Conservation (phyloP, 2,888 invertebrate genomes). For the Lithophane ornitopus region DNA sequence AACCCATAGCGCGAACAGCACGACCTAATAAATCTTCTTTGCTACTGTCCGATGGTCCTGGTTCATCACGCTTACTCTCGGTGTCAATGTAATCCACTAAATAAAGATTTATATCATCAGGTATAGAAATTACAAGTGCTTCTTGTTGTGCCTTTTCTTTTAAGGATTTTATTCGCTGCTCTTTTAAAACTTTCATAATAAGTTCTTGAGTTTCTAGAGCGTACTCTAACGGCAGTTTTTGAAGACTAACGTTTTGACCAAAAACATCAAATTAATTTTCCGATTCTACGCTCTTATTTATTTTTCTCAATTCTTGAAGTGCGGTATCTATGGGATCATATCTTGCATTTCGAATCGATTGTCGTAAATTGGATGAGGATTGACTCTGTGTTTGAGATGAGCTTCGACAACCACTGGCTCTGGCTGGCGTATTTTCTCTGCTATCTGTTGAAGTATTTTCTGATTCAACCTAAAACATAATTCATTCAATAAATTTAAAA, state of each 20-base stretch:
- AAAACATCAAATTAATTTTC: constrained; percentile 54
- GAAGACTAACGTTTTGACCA: constrained; percentile 52
- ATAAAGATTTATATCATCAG: constrained; percentile 47
- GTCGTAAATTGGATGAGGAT: constrained; percentile 51
- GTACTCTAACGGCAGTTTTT: constrained; percentile 51
- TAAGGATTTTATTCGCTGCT: constrained; percentile 50
- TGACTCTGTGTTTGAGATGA: constrained; percentile 49
- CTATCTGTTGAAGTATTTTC: constrained; percentile 53
- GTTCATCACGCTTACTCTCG: constrained; percentile 46
- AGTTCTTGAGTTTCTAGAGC: constrained; percentile 43
- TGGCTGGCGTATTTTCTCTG: constrained; percentile 49
- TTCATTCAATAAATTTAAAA: constrained; percentile 48
- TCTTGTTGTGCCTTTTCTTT: constrained; percentile 41
- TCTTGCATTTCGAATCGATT: constrained; percentile 50
- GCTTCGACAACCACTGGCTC: constrained; percentile 45
- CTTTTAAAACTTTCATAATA: constrained; percentile 51
- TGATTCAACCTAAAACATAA: constrained; percentile 53
- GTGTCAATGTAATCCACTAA: constrained; percentile 40
- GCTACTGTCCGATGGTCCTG: constrained; percentile 44
- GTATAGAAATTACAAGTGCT: constrained; percentile 43
- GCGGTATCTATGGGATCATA: constrained; percentile 40
- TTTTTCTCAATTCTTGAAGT: constrained; percentile 42
- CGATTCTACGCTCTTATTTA: constrained; percentile 44
- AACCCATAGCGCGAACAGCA: constrained; percentile 45
- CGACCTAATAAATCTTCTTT: constrained; percentile 48